phyloP scores from a whole-genome alignment of 2,888 invertebrate species.

The Loripinus fragilis region DNA sequence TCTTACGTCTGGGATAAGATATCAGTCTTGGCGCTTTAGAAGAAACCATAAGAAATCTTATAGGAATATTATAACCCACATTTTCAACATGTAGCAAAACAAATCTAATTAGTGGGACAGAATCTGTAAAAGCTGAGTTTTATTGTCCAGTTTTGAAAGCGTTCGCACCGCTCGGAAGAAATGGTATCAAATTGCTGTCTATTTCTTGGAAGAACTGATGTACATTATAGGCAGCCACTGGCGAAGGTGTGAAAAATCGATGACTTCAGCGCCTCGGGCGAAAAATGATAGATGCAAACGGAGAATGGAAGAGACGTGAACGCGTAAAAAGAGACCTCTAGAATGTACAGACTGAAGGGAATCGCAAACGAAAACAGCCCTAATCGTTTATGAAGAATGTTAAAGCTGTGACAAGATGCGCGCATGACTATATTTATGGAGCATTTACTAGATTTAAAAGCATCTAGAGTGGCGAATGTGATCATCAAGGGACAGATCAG shows the following conservation, averaged over 20 bases:
- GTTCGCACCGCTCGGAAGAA: constrained; percentile 6
- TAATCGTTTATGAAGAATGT: too few species aligned
- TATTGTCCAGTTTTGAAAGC: constrained; percentile 15
- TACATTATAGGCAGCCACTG: neutral
- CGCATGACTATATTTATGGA: too few species aligned
- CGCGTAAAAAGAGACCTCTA: constrained; percentile 11
- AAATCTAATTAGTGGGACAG: neutral
- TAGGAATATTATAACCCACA: too few species aligned
- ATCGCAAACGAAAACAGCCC: too few species aligned
- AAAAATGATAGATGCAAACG: constrained; percentile 16
- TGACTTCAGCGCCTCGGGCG: constrained; percentile 10
- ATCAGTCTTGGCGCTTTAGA: too few species aligned
- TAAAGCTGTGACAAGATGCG: too few species aligned
- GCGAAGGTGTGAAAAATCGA: constrained; percentile 11
- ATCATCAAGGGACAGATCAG: too few species aligned
- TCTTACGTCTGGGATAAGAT: too few species aligned
- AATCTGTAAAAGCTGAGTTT: neutral
- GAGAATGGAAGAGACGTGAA: constrained; percentile 1
- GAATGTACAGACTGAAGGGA: neutral
- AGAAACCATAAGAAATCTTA: too few species aligned
- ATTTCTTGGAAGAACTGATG: constrained; percentile 7
- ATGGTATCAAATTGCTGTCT: constrained; percentile 15
- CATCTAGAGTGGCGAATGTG: too few species aligned
- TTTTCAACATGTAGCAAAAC: too few species aligned
- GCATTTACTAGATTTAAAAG: too few species aligned